A percentile compares a stretch with the other conserved stretches of the same genome.
Evolutionary conservation across 2,888 invertebrate species (phyloP).

Genomic region (Uropetala carovei): DNA sequence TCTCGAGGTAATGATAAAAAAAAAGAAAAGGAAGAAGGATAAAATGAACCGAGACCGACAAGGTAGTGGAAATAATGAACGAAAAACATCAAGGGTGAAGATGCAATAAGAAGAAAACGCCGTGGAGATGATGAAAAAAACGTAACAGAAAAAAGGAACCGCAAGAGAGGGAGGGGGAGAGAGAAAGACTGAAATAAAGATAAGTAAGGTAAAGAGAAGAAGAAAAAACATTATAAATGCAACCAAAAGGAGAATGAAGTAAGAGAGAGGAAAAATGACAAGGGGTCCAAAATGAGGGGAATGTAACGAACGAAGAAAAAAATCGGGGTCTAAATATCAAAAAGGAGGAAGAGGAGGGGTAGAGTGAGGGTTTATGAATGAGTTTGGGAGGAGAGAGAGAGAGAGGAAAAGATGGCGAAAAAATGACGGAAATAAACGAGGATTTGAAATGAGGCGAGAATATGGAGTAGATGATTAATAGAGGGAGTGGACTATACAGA

Average conservation of each 20-base stretch:
- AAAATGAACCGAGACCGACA: not conserved
- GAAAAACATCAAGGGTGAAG: too few relatives aligned
- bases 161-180: not conserved
- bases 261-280: not conserved
- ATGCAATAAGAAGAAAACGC: not conserved
- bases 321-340: not conserved
- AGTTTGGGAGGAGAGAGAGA: too few relatives aligned
- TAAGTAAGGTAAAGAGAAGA: not conserved
- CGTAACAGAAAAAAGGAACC: not conserved
- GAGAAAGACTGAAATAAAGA: not conserved
- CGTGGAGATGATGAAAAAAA: not conserved
- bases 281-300: not conserved
- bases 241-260: not conserved
- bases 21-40: too few relatives aligned
- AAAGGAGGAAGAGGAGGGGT: not conserved
- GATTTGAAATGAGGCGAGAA: conserved; percentile 1
- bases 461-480: not conserved
- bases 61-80: not conserved
- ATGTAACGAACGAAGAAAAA: not conserved
- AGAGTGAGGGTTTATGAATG: not conserved
- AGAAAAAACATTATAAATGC: not conserved
- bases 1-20: too few relatives aligned
- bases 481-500: not conserved
- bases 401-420: not conserved
- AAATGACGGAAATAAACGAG: not conserved